phyloP scores from a whole-genome alignment of 2,888 invertebrate genomes.

The Mythimna lalbum region DNA sequence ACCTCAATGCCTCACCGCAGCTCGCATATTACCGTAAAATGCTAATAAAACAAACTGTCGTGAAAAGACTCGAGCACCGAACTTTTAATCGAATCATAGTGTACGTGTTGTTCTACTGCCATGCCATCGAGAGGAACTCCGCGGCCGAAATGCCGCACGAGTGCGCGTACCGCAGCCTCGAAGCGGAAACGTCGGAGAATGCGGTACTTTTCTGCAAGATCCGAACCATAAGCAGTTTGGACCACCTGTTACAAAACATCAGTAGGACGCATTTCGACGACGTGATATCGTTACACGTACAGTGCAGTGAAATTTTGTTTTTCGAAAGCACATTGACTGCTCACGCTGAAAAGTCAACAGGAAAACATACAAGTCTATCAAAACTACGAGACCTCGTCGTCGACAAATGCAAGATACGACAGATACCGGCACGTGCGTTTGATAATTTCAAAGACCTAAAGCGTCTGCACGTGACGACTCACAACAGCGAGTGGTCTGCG shows the following conservation, averaged over 20 bases:
- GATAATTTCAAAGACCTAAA: conserved; percentile 92
- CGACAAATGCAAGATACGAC: conserved; percentile 94
- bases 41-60: conserved; percentile 86
- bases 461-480: conserved; percentile 93
- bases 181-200: conserved; percentile 89
- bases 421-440: conserved; percentile 93
- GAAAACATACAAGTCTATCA: conserved; percentile 91
- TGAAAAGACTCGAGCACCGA: conserved; percentile 86
- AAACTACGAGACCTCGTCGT: conserved; percentile 93
- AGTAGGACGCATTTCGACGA: conserved; percentile 92
- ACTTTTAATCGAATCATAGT: conserved; percentile 88
- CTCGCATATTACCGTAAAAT: conserved; percentile 85
- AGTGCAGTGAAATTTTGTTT: conserved; percentile 94
- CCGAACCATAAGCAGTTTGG: conserved; percentile 93
- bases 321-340: conserved; percentile 93
- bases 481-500: conserved; percentile 95
- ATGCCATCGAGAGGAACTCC: conserved; percentile 82
- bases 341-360: conserved; percentile 81
- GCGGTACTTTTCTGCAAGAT: conserved; percentile 93
- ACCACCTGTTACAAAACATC: conserved; percentile 92
- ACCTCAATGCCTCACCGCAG: conserved; percentile 81
- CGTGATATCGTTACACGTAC: conserved; percentile 92
- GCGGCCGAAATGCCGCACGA: conserved; percentile 92
- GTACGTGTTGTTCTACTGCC: conserved; percentile 88
- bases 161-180: conserved; percentile 93